Percentiles rank a stretch among this genome's conserved stretches.
Conservation (phyloP, 2,113 vertebrate species). For the Seriola quinqueradiata region DNA sequence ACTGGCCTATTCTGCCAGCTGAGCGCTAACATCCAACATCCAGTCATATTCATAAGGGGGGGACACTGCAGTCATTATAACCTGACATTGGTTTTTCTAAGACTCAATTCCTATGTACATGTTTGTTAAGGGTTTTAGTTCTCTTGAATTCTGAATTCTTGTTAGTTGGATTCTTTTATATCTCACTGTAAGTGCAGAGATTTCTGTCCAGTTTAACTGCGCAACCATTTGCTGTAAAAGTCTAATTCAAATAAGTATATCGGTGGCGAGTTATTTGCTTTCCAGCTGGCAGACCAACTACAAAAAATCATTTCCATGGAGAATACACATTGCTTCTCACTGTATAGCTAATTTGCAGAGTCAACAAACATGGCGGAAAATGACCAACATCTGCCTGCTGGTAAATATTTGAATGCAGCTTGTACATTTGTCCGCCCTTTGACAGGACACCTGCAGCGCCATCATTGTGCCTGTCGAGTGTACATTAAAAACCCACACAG, state of each 20-base stretch:
- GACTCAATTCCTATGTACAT: neutral
- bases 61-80: neutral
- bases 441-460: neutral
- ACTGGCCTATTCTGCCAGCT: neutral
- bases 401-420: conserved; percentile 3
- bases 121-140: neutral
- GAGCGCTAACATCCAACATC: neutral
- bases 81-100: neutral
- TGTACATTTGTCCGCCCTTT: neutral
- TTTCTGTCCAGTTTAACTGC: neutral
- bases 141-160: neutral
- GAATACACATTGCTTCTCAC: conserved; percentile 1
- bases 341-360: neutral
- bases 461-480: neutral
- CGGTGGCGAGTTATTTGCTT: conserved; percentile 2
- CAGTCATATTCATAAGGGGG: neutral
- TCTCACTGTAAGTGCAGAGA: neutral
- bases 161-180: neutral
- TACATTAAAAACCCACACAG: neutral
- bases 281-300: neutral
- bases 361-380: conserved; percentile 14
- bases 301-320: neutral
- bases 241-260: neutral
- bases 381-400: conserved; percentile 11
- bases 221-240: neutral